These are phyloP conservation scores for Vulpes vulpes DNA, from an alignment of 2,113 vertebrate species.

Conservation along the genomic window DNA sequence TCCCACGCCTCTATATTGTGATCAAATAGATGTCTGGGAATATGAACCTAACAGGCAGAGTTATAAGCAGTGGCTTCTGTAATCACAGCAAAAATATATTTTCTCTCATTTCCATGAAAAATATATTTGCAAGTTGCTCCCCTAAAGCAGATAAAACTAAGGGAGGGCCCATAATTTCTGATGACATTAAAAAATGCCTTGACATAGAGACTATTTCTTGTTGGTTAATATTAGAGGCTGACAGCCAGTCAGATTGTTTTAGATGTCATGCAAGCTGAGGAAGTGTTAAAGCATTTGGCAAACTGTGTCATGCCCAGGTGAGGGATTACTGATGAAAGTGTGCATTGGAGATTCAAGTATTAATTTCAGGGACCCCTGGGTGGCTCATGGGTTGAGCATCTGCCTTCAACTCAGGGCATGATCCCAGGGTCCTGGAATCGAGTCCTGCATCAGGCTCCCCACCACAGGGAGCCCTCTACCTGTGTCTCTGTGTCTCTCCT, in stretches of 20 bases:
- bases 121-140: background rate
- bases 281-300: background rate
- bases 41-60: background rate
- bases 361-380: background rate
- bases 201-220: background rate
- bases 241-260: background rate
- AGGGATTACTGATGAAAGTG: background rate
- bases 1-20: background rate
- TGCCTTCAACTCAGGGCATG: too few species aligned
- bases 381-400: too few species aligned
- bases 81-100: background rate
- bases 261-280: background rate
- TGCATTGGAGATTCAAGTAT: background rate
- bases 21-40: background rate
- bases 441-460: too few species aligned
- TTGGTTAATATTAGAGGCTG: background rate
- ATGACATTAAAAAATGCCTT: background rate
- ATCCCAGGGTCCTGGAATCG: too few species aligned
- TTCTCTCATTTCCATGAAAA: background rate
- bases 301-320: rapidly evolving
- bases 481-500: too few species aligned
- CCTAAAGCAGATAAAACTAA: background rate
- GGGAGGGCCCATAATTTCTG: too few species aligned
- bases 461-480: too few species aligned
- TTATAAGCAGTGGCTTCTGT: background rate